Evolutionary conservation across 2,888 invertebrate species (phyloP), one percentile per base, ranked within the genome.

Genomic region (Ceraclea dissimilis): DNA sequence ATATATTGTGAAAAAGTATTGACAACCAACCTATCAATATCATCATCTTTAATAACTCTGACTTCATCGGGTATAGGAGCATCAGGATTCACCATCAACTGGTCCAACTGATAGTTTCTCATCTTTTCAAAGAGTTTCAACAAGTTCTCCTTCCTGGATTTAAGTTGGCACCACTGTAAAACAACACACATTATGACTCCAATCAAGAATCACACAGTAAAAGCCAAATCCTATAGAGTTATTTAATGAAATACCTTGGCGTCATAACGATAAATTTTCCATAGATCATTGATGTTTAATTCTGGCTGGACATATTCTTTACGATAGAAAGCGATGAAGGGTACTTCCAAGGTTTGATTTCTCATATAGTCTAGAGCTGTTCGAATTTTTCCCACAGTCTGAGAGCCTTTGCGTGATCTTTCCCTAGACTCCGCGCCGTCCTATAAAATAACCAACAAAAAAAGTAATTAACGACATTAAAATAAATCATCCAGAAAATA

Each of bases 291-390:
- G 52, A 96, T 93, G 64, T 86, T 91, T 19, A 99, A 74, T 67
- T 97, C 96, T 0, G 95, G 94, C 66, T 92, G 88, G 0, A 98
- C 93, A 66, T 95, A 95, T 71, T 99, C 99, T 71, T 99, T 99
- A 21, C 98, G 83, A 70, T 99, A 99, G 73, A 96, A 97, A 0
- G 95, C 94, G 65, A 99, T 99, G 71, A 99, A 99, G 0, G 99
- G 98, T 44, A 98, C 96, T 76, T 99, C 98, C 63, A 95, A 78
- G 49, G 91, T 88, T 67, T 96, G 93, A 70, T 95, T 96, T 43
- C 97, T 78, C 85, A 99, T 96, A 68, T 96, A 96, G 67, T 96
- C 93, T 19, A 99, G 73, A 0, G 94, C 93, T 70, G 95, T 93
- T 48, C 89, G 85, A 52, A 98, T 97, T 75, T 96, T 96, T n/a